Evolutionary conservation across 2,888 invertebrate species (phyloP), one percentile per base, ranked within the genome.

Genomic region (Chromoteleia sp.): DNA sequence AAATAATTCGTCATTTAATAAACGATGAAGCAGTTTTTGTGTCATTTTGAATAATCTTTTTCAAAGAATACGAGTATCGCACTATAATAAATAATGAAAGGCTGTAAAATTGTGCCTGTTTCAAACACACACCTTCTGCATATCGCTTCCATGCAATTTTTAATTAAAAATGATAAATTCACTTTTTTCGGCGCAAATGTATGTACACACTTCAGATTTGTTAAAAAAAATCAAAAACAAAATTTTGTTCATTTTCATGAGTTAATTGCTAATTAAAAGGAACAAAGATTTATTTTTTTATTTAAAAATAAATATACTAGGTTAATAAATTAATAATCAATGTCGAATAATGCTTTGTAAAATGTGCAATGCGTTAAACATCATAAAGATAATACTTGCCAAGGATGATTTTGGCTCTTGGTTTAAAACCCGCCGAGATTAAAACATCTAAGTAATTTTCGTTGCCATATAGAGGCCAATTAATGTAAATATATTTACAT

Each of bases 401-500:
- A 10, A 45, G 30, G 59, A 61, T 45, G 43, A 61, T 48, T 61
- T 48, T 33, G 45, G 8, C 30, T 14, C 45, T 6, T 61, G 7
- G 45, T 4, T 61, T 61, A 30, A 50, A 43, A 14, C 19, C 10
- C 12, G 10, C 43, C 15, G 41, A 54, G 54, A 54, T 54, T 67
- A 43, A 54, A 67, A 67, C 25, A 68, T 68, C 33, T 45, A 33
- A 68, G 67, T 54, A 56, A 68, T 61, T 56, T 68, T 68, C 43
- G 21, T 33, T 39, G 19, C 29, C 67, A 54, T 39, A n/a, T 33
- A 30, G 0, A 10, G 8, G 8, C 36, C 45, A 56, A 58, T 43
- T 70, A 30, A 61, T 59, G 21, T 61, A 12, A 73, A 61, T 29
- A 43, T 33, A 25, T 63, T 73, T 21, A 10, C 43, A 45, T 73